Conservation (phyloP, 2,888 invertebrate species). For the Tipula confusa region DNA sequence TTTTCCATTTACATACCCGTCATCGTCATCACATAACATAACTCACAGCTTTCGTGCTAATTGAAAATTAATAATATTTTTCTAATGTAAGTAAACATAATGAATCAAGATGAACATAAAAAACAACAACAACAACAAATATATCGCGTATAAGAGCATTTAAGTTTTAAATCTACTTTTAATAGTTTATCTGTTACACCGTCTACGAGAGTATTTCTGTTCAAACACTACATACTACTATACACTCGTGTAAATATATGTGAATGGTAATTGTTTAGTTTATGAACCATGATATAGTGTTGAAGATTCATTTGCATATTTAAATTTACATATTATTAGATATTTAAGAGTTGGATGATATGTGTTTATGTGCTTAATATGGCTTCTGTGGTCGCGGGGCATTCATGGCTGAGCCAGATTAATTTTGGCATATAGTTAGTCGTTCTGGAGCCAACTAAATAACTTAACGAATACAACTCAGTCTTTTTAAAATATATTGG, state of each 20-base stretch:
- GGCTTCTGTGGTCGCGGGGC: no score
- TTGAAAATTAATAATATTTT: neutral
- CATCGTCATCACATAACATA: no score
- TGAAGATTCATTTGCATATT: neutral
- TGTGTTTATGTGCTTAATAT: no score
- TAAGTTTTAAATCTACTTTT: neutral
- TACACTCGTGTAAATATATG: neutral
- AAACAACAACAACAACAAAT: neutral
- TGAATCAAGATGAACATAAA: neutral
- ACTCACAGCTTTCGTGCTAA: no score
- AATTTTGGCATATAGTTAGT: no score
- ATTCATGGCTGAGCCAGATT: no score
- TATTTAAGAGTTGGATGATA: no score
- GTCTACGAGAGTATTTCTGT: neutral
- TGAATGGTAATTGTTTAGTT: slow-evolving; percentile 20
- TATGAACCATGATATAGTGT: neutral
- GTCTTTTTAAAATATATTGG: no score
- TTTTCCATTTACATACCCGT: no score
- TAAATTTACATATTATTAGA: neutral
- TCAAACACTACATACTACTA: neutral
- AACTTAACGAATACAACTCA: no score
- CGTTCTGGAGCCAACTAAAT: no score
- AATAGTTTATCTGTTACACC: neutral
- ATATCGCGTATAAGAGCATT: slow-evolving; percentile 6
- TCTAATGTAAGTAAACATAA: neutral